Percentiles rank a stretch among this genome's conserved stretches.
Conservation (phyloP, 2,888 invertebrate species). For the Heliconius ethilla region DNA sequence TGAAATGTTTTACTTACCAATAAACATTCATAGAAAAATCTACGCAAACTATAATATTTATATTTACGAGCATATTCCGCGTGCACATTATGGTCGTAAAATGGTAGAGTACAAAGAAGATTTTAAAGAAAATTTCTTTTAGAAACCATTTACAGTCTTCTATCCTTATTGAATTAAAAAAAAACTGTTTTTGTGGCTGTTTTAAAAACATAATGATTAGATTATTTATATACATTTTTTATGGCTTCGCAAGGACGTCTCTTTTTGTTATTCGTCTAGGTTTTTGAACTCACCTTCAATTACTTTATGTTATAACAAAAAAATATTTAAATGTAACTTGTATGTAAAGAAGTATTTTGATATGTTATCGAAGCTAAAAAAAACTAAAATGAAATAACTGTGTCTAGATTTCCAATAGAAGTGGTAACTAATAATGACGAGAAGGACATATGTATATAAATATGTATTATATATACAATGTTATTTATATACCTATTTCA, state of each 20-base stretch:
- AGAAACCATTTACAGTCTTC: background rate
- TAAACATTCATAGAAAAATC: background rate
- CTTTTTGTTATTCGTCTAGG: background rate
- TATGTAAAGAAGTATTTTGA: background rate
- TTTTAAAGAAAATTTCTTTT: background rate
- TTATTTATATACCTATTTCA: background rate
- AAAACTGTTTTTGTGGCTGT: too few relatives aligned
- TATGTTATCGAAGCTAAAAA: background rate
- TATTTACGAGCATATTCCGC: background rate
- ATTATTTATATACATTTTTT: background rate
- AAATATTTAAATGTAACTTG: background rate
- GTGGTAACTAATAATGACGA: too few relatives aligned
- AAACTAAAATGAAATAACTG: background rate
- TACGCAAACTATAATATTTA: background rate
- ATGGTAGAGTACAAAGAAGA: background rate
- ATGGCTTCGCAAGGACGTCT: background rate
- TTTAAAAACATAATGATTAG: background rate
- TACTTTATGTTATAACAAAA: background rate
- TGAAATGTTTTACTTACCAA: background rate
- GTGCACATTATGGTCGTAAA: background rate
- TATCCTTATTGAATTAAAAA: background rate
- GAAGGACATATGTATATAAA: too few relatives aligned
- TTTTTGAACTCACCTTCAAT: conserved; percentile 5
- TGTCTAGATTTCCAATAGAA: too few relatives aligned
- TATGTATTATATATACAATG: too few relatives aligned